Evolutionary conservation across 2,888 invertebrate species (phyloP), one percentile per base, ranked within the genome.

Genomic region (Drosophila acutilabella): DNA sequence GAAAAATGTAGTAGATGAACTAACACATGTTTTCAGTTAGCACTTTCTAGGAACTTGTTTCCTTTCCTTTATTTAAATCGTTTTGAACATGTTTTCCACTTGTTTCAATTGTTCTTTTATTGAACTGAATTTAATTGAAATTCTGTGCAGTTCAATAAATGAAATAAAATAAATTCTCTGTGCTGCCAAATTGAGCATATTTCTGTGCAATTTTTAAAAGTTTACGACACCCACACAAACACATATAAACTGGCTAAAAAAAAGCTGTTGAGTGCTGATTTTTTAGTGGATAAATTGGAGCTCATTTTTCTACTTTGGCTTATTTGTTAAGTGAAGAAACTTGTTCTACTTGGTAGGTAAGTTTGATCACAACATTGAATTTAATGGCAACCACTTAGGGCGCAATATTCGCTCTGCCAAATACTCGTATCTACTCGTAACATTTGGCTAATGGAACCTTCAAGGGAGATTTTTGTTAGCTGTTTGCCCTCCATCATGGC

Each of bases 371-470:
- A 57, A 73, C 76, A 77, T 76, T 70, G 77, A 70, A 62, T 70
- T 73, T 76, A 76, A 76, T 76, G 74, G 77, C 70, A 60, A 40
- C 62, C 76, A 76, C 76, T 76, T 76, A 76, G 65, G 64, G 45
- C 36, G 73, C 69, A 56, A 65, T 64, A 69, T 76, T 60, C 59
- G 40, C 38, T 30, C 45, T 30, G 47, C 53, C 61, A 67, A 71
- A 53, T 60, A 48, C 44, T 47, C 57, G 20, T 60, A 61, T 72
- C 74, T 58, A 40, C 47, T 47, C 38, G 40, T 54, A 72, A 47
- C 57, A 60, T 61, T 69, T 69, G 61, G 77, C 75, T 76, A 76
- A 76, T 76, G 76, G 77, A 76, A 73, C 30, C 62, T 64, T 40
- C 13, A 13, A 44, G 59, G 56, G 33, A 53, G 56, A 30, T 8